Evolutionary conservation across 2,113 vertebrate species (phyloP).

Genomic region (Dolichallabes microphthalmus): DNA sequence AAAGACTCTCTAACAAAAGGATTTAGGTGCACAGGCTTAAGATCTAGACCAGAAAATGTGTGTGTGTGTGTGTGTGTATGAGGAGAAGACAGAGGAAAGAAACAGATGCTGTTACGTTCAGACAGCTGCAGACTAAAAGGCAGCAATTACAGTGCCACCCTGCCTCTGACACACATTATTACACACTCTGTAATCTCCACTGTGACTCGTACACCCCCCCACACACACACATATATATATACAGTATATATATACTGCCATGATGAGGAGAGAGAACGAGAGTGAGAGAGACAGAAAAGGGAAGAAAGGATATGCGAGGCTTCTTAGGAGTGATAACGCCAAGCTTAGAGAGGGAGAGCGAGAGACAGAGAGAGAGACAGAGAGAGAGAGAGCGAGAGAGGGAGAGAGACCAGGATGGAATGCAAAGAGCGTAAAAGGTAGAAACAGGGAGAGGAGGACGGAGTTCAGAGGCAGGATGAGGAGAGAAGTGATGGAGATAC

Average conservation of each 20-base stretch:
- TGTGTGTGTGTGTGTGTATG: slow-evolving; percentile 34
- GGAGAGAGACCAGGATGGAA: not conserved
- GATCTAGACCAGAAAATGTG: slow-evolving; percentile 21
- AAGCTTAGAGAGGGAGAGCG: not conserved
- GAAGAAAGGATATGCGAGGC: not conserved
- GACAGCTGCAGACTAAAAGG: slow-evolving; percentile 61
- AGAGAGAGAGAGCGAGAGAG: not conserved
- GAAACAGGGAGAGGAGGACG: not conserved
- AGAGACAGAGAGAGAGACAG: not conserved
- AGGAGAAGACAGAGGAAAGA: slow-evolving; percentile 37
- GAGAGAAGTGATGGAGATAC: too few species aligned
- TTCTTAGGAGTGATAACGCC: not conserved
- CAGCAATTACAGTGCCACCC: slow-evolving; percentile 62
- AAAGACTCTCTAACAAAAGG: slow-evolving; percentile 33
- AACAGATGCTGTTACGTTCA: slow-evolving; percentile 58
- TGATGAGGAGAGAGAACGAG: slow-evolving; percentile 1
- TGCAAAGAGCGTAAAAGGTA: not conserved
- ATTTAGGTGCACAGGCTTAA: slow-evolving; percentile 9
- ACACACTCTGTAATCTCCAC: slow-evolving; percentile 61
- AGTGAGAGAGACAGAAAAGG: slow-evolving; percentile 2
- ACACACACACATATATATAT: slow-evolving; percentile 10
- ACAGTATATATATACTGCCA: not conserved
- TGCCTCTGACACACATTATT: slow-evolving; percentile 63
- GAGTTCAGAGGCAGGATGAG: not conserved
- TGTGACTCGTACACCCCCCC: slow-evolving; percentile 54